phyloP scores from a whole-genome alignment of 2,888 invertebrate genomes.

The Teleiodes luculella region DNA sequence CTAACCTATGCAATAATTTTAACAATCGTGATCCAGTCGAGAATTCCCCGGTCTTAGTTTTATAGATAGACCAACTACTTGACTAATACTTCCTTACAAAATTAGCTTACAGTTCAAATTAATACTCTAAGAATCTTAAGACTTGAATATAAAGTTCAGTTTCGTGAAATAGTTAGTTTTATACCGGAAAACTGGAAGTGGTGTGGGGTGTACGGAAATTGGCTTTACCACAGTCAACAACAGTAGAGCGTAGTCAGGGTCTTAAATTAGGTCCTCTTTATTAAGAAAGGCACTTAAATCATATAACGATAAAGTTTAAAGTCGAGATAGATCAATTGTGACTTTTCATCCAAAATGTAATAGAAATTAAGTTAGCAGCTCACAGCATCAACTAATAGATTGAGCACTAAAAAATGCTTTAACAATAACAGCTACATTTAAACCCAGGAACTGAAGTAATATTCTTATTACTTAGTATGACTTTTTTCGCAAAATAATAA shows the following conservation, averaged over 20 bases:
- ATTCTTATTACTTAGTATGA: too few relatives aligned
- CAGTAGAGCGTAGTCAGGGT: not conserved
- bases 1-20: too few relatives aligned
- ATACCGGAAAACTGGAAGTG: not conserved
- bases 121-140: not conserved
- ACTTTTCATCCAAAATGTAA: too few relatives aligned
- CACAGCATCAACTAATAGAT: too few relatives aligned
- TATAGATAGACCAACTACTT: not conserved
- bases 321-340: too few relatives aligned
- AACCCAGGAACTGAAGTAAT: too few relatives aligned
- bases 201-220: not conserved
- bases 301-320: too few relatives aligned
- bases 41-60: not conserved
- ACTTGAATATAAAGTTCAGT: not conserved
- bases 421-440: too few relatives aligned
- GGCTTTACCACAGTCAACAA: constrained; percentile 1
- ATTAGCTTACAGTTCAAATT: not conserved
- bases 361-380: too few relatives aligned
- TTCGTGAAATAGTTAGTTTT: not conserved
- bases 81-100: constrained; percentile 1
- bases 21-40: not conserved
- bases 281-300: too few relatives aligned
- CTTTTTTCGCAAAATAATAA: too few relatives aligned
- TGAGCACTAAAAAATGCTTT: too few relatives aligned
- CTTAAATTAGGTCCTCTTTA: not conserved